Percentiles rank a stretch among this genome's conserved stretches.
Conservation (phyloP, 2,888 invertebrate genomes). For the Brachylomia viminalis region DNA sequence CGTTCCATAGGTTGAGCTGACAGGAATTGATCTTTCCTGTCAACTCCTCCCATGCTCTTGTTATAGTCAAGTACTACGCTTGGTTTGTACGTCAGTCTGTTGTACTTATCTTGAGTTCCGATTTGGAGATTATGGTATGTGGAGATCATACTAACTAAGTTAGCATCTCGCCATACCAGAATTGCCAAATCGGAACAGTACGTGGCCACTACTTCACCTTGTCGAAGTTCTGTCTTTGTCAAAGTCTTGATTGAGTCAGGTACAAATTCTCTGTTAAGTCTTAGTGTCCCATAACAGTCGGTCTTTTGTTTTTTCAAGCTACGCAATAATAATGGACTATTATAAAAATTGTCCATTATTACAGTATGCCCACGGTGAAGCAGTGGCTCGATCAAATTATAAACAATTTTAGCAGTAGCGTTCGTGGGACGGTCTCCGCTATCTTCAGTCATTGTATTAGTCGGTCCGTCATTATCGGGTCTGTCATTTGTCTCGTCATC, state of each 20-base stretch:
- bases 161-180: constrained; percentile 14
- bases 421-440: no score
- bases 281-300: constrained; percentile 8
- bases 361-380: constrained; percentile 5
- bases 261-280: constrained; percentile 23
- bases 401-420: constrained; percentile 2
- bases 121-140: constrained; percentile 13
- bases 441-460: no score
- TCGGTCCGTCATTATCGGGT: no score
- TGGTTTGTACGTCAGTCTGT: constrained; percentile 1
- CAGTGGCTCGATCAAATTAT: neutral
- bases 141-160: neutral
- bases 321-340: constrained; percentile 12
- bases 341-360: constrained; percentile 11
- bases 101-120: neutral
- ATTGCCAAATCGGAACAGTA: constrained; percentile 8
- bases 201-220: constrained; percentile 9
- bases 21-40: neutral
- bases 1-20: neutral
- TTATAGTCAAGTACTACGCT: constrained; percentile 2
- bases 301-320: constrained; percentile 12
- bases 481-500: no score
- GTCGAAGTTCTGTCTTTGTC: constrained; percentile 19
- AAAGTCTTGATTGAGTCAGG: constrained; percentile 7
- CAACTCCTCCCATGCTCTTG: constrained; percentile 8